Percentiles rank a stretch among this genome's conserved stretches.
phyloP scores from a whole-genome alignment of 2,888 invertebrate species.

The Amblyjoppa proteus region DNA sequence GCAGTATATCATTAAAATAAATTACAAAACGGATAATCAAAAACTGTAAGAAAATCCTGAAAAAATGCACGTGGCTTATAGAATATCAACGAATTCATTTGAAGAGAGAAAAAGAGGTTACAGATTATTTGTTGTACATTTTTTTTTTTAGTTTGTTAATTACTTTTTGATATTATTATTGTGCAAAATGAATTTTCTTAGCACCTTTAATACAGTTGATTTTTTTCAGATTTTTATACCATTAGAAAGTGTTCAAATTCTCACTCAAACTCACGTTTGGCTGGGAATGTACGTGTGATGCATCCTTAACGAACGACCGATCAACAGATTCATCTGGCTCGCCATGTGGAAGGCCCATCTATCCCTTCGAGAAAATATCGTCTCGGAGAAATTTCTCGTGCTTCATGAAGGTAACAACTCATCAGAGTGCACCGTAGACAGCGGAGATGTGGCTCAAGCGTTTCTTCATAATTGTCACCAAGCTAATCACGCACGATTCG shows the following conservation, averaged over 20 bases:
- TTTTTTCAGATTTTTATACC: too few species aligned
- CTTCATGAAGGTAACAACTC: constrained; percentile 3
- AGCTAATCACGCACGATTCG: constrained; percentile 70
- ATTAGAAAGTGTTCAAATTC: too few species aligned
- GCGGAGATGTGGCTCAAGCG: constrained; percentile 66
- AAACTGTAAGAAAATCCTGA: too few species aligned
- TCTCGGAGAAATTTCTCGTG: background rate
- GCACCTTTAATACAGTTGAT: too few species aligned
- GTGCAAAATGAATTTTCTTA: too few species aligned
- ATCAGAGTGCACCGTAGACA: constrained; percentile 66
- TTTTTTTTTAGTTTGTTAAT: background rate
- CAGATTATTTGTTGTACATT: background rate
- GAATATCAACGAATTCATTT: too few species aligned
- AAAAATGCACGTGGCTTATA: too few species aligned
- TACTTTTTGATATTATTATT: constrained; percentile 20
- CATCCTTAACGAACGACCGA: background rate
- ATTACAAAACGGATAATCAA: too few species aligned
- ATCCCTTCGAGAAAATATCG: constrained; percentile 57
- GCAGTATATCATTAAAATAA: too few species aligned
- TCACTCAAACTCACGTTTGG: too few species aligned
- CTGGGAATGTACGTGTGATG: background rate
- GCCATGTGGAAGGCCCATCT: constrained; percentile 74
- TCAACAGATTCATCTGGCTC: constrained; percentile 74
- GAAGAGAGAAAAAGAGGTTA: too few species aligned
- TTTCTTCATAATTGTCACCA: constrained; percentile 73